phyloP scores from a whole-genome alignment of 2,797 vertebrate species.

The Carapus acus region DNA sequence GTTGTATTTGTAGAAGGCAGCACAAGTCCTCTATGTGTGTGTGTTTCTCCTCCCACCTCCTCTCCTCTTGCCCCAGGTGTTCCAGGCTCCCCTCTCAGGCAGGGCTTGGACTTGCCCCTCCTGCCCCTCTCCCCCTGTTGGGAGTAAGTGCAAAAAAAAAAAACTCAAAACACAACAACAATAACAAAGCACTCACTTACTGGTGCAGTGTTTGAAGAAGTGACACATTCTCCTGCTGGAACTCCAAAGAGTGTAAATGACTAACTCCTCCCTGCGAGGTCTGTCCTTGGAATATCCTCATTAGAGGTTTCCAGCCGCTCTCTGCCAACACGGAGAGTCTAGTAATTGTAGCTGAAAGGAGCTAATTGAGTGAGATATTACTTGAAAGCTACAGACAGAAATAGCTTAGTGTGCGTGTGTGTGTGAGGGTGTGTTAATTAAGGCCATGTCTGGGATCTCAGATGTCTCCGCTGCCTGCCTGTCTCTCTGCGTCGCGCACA shows the following conservation, averaged over 20 bases:
- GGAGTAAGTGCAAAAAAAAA: constrained; percentile 20
- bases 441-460: constrained; percentile 45
- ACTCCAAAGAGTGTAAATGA: constrained; percentile 17
- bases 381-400: constrained; percentile 59
- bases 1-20: too few relatives aligned
- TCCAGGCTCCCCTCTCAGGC: constrained; percentile 70
- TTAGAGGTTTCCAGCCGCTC: constrained; percentile 38
- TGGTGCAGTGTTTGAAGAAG: not conserved
- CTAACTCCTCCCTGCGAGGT: constrained; percentile 27
- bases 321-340: constrained; percentile 49
- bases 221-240: not conserved
- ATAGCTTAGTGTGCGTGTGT: constrained; percentile 45
- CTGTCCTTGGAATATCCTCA: constrained; percentile 41
- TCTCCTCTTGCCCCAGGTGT: constrained; percentile 70
- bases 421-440: constrained; percentile 41
- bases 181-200: too few relatives aligned
- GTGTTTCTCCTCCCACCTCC: constrained; percentile 60
- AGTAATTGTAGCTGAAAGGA: constrained; percentile 66
- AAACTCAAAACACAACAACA: too few relatives aligned
- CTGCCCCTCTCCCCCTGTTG: constrained; percentile 75
- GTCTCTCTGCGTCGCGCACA: constrained; percentile 27
- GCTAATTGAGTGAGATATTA: constrained; percentile 60
- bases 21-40: not conserved
- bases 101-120: constrained; percentile 72
- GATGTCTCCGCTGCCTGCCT: constrained; percentile 39